A percentile compares a stretch with the other conserved stretches of the same genome.
Evolutionary conservation across 2,113 vertebrate species (phyloP).

Genomic region (Dipodomys spectabilis): DNA sequence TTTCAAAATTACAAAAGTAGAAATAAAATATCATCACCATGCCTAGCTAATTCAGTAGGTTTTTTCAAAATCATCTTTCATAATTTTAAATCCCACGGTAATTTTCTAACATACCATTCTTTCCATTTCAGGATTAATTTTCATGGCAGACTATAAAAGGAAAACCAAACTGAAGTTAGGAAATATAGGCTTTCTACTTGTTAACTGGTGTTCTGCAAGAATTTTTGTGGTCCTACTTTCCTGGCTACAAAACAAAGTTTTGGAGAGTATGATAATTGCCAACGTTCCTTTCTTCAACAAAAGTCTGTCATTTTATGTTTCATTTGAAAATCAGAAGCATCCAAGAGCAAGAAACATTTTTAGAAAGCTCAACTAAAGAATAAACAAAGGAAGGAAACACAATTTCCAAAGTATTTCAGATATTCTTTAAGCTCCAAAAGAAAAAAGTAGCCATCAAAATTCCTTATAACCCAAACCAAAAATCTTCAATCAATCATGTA

Average conservation of each 20-base stretch:
- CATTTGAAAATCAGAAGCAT: constrained; percentile 51
- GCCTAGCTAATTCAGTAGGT: constrained; percentile 1
- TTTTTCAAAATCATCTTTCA: constrained; percentile 17
- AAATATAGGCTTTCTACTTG: constrained; percentile 36
- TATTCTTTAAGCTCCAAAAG: not conserved
- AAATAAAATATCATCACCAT: constrained; percentile 2
- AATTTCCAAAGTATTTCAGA: constrained; percentile 23
- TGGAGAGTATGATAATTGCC: constrained; percentile 29
- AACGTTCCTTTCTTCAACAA: not conserved
- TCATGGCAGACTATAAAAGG: not conserved
- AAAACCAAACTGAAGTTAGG: constrained; percentile 41
- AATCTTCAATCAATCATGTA: constrained; percentile 11
- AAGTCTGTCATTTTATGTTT: constrained; percentile 13
- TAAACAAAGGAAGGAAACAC: constrained; percentile 48
- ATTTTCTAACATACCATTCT: not conserved
- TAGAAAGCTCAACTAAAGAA: constrained; percentile 9
- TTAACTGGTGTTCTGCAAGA: constrained; percentile 34
- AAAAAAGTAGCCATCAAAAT: not conserved
- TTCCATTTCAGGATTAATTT: not conserved
- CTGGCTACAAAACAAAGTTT: constrained; percentile 43
- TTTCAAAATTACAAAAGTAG: constrained; percentile 13
- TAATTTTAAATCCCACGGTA: not conserved
- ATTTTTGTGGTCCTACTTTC: constrained; percentile 47
- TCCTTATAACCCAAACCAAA: constrained; percentile 32
- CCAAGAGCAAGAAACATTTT: constrained; percentile 35